A percentile compares a stretch with the other conserved stretches of the same genome.
phyloP scores from a whole-genome alignment of 1,140 invertebrate genomes.

The Caligus rogercresseyi region DNA sequence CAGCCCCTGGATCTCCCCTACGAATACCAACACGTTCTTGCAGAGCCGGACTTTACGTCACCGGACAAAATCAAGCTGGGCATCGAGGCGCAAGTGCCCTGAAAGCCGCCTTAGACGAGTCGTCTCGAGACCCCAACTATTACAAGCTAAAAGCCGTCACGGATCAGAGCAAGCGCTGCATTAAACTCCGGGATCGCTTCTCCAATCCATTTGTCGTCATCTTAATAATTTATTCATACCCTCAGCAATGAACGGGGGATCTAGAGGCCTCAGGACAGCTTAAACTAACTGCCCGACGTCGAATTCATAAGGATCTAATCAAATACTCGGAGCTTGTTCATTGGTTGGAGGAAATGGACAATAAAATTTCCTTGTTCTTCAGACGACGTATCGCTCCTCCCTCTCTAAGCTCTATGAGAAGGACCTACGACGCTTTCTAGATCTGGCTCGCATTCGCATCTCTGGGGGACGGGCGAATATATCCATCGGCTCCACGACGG shows the following conservation, averaged over 20 bases:
- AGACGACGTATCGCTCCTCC: conserved; percentile 55
- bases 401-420: conserved; percentile 65
- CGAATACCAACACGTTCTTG: conserved; percentile 46
- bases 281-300: conserved; percentile 50
- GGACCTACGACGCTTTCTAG: conserved; percentile 59
- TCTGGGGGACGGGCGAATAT: conserved; percentile 19
- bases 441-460: conserved; percentile 42
- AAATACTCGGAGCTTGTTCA: conserved; percentile 45
- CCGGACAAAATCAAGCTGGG: conserved; percentile 53
- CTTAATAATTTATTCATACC: conserved; percentile 85
- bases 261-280: conserved; percentile 40
- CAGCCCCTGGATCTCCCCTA: conserved; percentile 50
- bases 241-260: conserved; percentile 50
- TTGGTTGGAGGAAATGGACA: conserved; percentile 68
- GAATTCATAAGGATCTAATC: conserved; percentile 46
- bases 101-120: conserved; percentile 51
- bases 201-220: conserved; percentile 61
- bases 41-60: conserved; percentile 53
- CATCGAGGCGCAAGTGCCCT: conserved; percentile 58
- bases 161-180: conserved; percentile 67
- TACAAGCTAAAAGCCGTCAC: conserved; percentile 54
- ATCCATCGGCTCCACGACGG: neutral
- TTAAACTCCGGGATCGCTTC: conserved; percentile 65
- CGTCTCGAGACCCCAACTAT: conserved; percentile 6
- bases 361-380: conserved; percentile 56